Conservation (phyloP, 1,140 invertebrate genomes). For the Capitella teleta region DNA sequence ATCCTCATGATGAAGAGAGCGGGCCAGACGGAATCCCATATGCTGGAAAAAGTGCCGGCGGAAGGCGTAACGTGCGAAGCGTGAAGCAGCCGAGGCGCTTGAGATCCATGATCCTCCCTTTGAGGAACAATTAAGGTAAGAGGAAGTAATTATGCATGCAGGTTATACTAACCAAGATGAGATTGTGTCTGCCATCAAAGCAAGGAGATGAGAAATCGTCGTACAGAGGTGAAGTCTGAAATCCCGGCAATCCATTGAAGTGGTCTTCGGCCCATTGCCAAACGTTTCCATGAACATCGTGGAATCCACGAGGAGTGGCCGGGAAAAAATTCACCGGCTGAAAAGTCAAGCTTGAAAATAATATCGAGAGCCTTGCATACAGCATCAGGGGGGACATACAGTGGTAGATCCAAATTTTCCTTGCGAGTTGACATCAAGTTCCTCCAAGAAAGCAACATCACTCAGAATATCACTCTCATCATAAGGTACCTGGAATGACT, state of each 20-base stretch:
- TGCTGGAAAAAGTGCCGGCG: slow-evolving; percentile 40
- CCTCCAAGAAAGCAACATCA: slow-evolving; percentile 9
- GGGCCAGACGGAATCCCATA: slow-evolving; percentile 32
- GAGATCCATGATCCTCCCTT: slow-evolving; percentile 40
- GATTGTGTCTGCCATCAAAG: slow-evolving; percentile 38
- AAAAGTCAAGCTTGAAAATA: slow-evolving; percentile 9
- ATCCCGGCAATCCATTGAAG: slow-evolving; percentile 34
- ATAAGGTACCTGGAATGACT: too few relatives aligned
- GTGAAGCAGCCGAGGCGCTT: slow-evolving; percentile 32
- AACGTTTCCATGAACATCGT: slow-evolving; percentile 39
- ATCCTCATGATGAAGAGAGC: slow-evolving; percentile 14
- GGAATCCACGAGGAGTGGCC: slow-evolving; percentile 27
- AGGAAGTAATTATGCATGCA: neutral
- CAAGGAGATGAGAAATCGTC: slow-evolving; percentile 39
- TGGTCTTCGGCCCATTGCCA: slow-evolving; percentile 42
- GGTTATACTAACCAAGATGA: slow-evolving; percentile 29
- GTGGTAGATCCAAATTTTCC: slow-evolving; percentile 9
- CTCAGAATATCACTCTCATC: neutral
- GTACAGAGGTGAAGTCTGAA: slow-evolving; percentile 29
- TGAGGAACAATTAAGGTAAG: neutral
- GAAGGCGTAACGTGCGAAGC: slow-evolving; percentile 35
- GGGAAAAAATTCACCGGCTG: slow-evolving; percentile 37
- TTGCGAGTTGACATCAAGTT: neutral
- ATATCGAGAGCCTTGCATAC: neutral
- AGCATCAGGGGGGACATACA: slow-evolving; percentile 3